Base-by-base conservation (phyloP, 2,888 invertebrate genomes). In the Sesia bembeciformis region DNA sequence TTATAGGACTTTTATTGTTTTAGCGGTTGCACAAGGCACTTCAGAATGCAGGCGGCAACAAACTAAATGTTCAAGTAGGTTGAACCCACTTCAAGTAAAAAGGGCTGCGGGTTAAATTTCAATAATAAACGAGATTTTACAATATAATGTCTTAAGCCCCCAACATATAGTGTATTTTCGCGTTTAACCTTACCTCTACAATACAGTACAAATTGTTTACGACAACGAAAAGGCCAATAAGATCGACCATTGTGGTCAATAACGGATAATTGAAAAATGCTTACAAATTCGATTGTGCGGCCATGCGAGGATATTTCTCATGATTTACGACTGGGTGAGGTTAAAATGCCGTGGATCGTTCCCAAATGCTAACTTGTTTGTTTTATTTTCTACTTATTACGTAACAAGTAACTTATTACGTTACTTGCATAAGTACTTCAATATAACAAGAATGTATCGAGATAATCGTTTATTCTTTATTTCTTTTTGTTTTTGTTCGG, bases 221-320 rank as follows among this genome's bases (percentile, higher is more conserved):
- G 75, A 74, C 71, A 68, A 58, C 72, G 73, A 85, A 84, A 84
- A 81, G 81, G 73, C 77, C 79, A 83, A 84, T 81, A 78, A 78
- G 74, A 76, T 73, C 72, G 72, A 58, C 76, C 78, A 83, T 84
- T 86, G 84, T 84, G 84, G 84, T 85, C 84, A 86, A 84, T 85
- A 76, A 82, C 78, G 81, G 72, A 82, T 86, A 86, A 88, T 87
- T 86, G 85, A 85, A 87, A 85, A 86, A 84, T 74, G 75, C 78
- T 84, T 78, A 82, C 84, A 84, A 84, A 84, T 85, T 82, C 75
- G 82, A 86, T 81, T 84, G 82, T 82, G 74, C 72, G 76, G 74
- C 66, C 74, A 77, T 68, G 78, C 80, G 79, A 74, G 78, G 72
- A 72, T 68, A 73, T 76, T 78, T 74, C 66, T 64, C 70, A 73